These are phyloP conservation scores for Homarus americanus DNA, from an alignment of 1,140 invertebrate genomes.

Conservation along the genomic window DNA sequence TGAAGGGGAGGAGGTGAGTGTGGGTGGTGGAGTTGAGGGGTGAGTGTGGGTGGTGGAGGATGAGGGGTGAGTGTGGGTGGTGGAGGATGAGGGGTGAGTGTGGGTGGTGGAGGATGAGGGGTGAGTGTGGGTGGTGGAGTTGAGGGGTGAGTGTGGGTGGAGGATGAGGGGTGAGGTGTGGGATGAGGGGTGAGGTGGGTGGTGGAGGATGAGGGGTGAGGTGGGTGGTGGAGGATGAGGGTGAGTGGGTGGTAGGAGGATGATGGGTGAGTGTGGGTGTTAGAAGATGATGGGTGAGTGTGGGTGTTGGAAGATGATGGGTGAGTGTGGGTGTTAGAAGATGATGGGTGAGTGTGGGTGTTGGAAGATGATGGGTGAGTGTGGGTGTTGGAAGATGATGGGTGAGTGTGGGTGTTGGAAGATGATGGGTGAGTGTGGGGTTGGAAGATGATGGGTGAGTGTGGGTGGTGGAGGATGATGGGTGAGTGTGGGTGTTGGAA, in stretches of 20 bases:
- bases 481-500: not conserved
- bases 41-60: not conserved
- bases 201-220: not conserved
- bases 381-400: not conserved
- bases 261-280: not conserved
- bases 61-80: not conserved
- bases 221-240: not conserved
- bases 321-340: not conserved
- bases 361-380: not conserved
- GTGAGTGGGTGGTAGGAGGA: not conserved
- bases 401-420: not conserved
- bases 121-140: not conserved
- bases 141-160: not conserved
- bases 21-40: too few relatives aligned
- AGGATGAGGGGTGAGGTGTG: not conserved
- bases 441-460: not conserved
- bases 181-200: not conserved
- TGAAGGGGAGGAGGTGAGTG: too few relatives aligned
- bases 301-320: not conserved
- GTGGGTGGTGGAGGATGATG: not conserved
- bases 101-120: not conserved
- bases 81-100: not conserved
- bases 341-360: not conserved
- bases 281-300: not conserved
- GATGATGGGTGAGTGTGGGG: not conserved